Conservation (phyloP, 2,113 vertebrate species). For the Hypomesus transpacificus region DNA sequence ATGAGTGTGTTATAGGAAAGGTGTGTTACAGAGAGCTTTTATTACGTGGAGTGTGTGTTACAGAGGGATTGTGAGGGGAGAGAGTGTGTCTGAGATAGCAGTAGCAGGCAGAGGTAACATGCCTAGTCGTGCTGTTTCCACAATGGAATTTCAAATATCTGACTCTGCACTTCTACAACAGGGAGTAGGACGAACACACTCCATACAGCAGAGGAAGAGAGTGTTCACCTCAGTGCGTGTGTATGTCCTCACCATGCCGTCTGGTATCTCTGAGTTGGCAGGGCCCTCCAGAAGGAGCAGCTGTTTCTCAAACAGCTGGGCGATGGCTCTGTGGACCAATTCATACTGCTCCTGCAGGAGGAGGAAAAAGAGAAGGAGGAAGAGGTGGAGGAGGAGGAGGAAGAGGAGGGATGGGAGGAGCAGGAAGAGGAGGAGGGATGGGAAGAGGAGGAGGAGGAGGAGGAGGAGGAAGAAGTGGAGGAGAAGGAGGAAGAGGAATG, state of each 20-base stretch:
- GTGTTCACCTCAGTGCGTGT: neutral
- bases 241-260: conserved; percentile 80
- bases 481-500: neutral
- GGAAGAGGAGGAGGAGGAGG: conserved; percentile 22
- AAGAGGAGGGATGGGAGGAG: too few relatives aligned
- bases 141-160: neutral
- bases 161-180: too few relatives aligned
- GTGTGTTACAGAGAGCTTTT: too few relatives aligned
- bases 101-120: neutral
- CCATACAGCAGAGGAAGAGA: neutral
- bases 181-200: too few relatives aligned
- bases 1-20: too few relatives aligned
- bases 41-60: too few relatives aligned
- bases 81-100: too few relatives aligned
- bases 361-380: conserved; percentile 27
- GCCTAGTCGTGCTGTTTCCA: neutral
- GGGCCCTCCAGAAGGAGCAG: conserved; percentile 84
- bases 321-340: conserved; percentile 92
- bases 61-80: too few relatives aligned
- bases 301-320: conserved; percentile 94
- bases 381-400: conserved; percentile 18
- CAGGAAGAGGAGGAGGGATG: conserved; percentile 30
- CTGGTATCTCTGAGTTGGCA: conserved; percentile 79
- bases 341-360: conserved; percentile 91
- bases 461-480: conserved; percentile 30